These are phyloP conservation scores for Resseliella maxima DNA, from an alignment of 2,888 invertebrate species.

Conservation along the genomic window DNA sequence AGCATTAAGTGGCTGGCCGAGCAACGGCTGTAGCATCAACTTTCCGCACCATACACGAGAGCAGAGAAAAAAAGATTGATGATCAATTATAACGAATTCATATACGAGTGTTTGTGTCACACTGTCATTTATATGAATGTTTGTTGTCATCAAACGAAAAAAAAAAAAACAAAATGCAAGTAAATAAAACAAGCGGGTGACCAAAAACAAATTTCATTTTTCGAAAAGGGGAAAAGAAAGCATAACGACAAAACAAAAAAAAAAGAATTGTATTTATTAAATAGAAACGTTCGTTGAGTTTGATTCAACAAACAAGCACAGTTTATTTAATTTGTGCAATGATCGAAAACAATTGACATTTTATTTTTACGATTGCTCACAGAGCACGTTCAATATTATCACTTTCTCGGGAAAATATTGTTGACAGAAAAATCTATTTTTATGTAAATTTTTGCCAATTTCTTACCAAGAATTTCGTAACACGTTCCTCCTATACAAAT, in stretches of 20 bases:
- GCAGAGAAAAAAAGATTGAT: background rate
- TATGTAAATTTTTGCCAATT: background rate
- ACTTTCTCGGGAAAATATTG: background rate
- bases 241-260: background rate
- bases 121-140: constrained; percentile 6
- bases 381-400: background rate
- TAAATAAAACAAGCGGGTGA: constrained; percentile 20
- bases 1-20: background rate
- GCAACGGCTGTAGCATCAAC: constrained; percentile 7
- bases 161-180: background rate
- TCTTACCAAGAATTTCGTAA: too few species aligned
- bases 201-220: background rate
- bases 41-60: background rate
- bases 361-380: background rate
- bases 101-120: background rate
- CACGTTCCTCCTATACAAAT: too few species aligned
- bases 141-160: constrained; percentile 2
- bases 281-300: background rate
- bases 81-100: constrained; percentile 23
- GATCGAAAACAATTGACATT: background rate
- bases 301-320: background rate
- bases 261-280: background rate
- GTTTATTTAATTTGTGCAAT: background rate
- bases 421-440: background rate
- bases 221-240: constrained; percentile 26